Percentiles rank a stretch among this genome's conserved stretches.
phyloP scores from a whole-genome alignment of 1,140 invertebrate genomes.

The Bombus breviceps region DNA sequence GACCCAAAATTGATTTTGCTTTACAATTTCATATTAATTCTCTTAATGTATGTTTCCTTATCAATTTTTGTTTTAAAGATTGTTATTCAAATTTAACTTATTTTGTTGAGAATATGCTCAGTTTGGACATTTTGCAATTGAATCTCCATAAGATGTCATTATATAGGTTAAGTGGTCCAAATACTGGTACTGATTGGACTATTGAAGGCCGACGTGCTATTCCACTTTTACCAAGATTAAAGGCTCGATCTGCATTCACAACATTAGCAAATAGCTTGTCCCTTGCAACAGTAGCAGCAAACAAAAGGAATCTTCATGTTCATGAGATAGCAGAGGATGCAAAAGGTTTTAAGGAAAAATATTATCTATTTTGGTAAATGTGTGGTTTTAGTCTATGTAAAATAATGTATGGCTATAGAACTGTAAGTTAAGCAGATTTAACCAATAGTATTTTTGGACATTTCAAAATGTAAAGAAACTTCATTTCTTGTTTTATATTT shows the following conservation, averaged over 20 bases:
- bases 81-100: not conserved
- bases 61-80: not conserved
- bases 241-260: conserved; percentile 92
- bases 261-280: conserved; percentile 90
- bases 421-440: conserved; percentile 30
- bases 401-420: conserved; percentile 32
- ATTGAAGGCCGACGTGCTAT: conserved; percentile 92
- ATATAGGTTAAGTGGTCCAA: conserved; percentile 90
- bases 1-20: not conserved
- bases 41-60: not conserved
- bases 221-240: conserved; percentile 90
- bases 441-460: not conserved
- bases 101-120: not conserved
- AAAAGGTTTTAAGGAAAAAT: conserved; percentile 60
- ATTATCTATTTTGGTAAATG: conserved; percentile 52
- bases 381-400: conserved; percentile 48
- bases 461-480: not conserved
- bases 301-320: conserved; percentile 78
- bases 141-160: conserved; percentile 22
- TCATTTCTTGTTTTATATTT: conserved; percentile 8
- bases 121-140: conserved; percentile 46
- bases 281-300: conserved; percentile 81
- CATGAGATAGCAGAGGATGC: conserved; percentile 70
- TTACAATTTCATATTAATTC: not conserved
- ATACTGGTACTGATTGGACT: conserved; percentile 92